Evolutionary conservation across 2,113 vertebrate species (phyloP), one percentile per base, ranked within the genome.

Genomic region (Pteropus alecto): DNA sequence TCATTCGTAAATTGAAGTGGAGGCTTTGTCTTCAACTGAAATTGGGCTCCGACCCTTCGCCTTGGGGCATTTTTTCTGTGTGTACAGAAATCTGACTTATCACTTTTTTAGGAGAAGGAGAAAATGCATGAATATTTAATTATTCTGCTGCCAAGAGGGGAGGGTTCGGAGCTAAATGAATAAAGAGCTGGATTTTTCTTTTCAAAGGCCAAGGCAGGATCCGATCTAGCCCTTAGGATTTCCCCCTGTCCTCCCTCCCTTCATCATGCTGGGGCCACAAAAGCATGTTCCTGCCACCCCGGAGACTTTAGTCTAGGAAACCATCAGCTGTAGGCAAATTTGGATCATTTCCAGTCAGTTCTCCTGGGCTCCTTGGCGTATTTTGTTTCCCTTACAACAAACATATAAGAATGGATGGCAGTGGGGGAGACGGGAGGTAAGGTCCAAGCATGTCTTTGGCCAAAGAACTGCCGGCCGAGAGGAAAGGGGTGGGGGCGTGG

Each of bases 1-100:
- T 98, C 98, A 98, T 98, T 99, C 98, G 98, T 95, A 98, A 98
- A 98, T 90, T 97, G 92, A 30, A 73, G 96, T 51, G 68, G 54
- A 81, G 87, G 78, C 90, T 82, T 77, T 87, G 96, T 95, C 94
- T 95, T 68, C 89, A 1, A 0, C 81, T 81, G 73, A 85, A 82
- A 81, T 54, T 81, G 96, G 5, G 7, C 97, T 96, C 97, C 61
- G 1, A 5, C 90, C 90, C 77, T 48, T 71, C 35, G 94, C 98
- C 97, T 77, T 54, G 84, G 97, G 98, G 95, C 78, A 26, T 68
- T 85, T 86, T 95, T 78, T 61, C 63, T 78, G 77, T 56, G 51
- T 63, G 70, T 70, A 58, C 86, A 93, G 63, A 85, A n/a, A n/a
- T 77, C 88, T 91, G 92, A 97, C 94, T 98, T 98, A 95, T 79